Percentiles rank a stretch among this genome's conserved stretches.
These are phyloP conservation scores for Neotragus moschatus DNA, from an alignment of 2,113 vertebrate genomes.

Conservation along the genomic window DNA sequence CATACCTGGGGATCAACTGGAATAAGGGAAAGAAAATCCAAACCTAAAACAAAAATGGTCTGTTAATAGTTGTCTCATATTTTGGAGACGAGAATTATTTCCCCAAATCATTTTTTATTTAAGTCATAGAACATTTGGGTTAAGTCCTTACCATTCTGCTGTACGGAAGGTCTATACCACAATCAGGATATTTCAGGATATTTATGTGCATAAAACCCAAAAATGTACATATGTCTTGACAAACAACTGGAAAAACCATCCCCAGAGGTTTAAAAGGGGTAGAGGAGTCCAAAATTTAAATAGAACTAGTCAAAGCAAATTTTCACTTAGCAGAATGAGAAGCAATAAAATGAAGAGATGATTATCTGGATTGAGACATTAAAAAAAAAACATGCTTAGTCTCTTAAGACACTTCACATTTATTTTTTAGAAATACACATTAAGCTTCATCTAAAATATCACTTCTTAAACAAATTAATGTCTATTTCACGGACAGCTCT, in stretches of 20 bases:
- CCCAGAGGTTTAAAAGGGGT: background rate
- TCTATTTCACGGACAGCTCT: background rate
- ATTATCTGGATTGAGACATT: background rate
- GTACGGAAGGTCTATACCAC: background rate
- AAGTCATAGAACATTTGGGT: conserved; percentile 36
- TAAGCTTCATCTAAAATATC: conserved; percentile 30
- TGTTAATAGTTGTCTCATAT: conserved; percentile 44
- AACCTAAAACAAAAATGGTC: conserved; percentile 83
- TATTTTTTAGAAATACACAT: conserved; percentile 66
- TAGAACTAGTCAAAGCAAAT: background rate
- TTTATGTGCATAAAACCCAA: background rate
- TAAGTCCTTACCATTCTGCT: conserved; percentile 32
- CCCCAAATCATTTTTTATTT: conserved; percentile 53
- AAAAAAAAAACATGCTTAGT: conserved; percentile 25
- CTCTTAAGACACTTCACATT: conserved; percentile 54
- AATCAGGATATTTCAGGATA: background rate
- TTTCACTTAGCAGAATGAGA: conserved; percentile 7
- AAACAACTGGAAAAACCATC: conserved; percentile 26
- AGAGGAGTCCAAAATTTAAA: background rate
- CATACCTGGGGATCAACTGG: conserved; percentile 96
- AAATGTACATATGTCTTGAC: background rate
- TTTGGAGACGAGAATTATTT: conserved; percentile 58
- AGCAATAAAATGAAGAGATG: background rate
- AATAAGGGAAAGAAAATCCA: conserved; percentile 96
- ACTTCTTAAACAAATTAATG: conserved; percentile 38